Evolutionary conservation across 2,797 vertebrate genomes (phyloP).

Genomic region (Halcyon smyrnensis): DNA sequence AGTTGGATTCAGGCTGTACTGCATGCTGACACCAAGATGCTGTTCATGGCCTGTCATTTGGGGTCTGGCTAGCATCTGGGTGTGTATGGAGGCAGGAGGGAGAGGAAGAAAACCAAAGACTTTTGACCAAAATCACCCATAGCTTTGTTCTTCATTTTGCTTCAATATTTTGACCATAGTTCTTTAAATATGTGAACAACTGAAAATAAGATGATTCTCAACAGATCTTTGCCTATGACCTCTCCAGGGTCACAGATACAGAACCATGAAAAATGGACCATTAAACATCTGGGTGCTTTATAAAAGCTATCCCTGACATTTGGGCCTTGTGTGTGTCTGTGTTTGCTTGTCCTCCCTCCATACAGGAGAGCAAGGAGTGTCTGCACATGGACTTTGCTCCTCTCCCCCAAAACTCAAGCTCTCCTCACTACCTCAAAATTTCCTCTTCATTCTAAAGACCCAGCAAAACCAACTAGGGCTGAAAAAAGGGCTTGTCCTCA

Average conservation of each 20-base stretch:
- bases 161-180: background rate
- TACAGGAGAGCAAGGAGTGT: background rate
- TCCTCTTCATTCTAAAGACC: background rate
- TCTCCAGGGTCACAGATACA: background rate
- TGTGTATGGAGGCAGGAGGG: background rate
- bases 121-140: background rate
- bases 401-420: background rate
- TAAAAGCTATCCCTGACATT: accelerated
- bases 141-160: background rate
- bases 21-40: background rate
- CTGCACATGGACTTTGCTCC: background rate
- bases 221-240: background rate
- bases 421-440: background rate
- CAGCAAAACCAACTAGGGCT: background rate
- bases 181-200: background rate
- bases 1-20: conserved; percentile 30
- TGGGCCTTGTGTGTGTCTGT: too few species aligned
- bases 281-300: background rate
- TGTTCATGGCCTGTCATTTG: background rate
- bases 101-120: background rate
- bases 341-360: accelerated
- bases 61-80: background rate
- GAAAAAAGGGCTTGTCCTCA: background rate
- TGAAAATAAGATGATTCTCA: background rate
- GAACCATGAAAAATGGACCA: background rate